Base-by-base conservation (phyloP, 1,140 invertebrate genomes). In the Euglossa dilemma region DNA sequence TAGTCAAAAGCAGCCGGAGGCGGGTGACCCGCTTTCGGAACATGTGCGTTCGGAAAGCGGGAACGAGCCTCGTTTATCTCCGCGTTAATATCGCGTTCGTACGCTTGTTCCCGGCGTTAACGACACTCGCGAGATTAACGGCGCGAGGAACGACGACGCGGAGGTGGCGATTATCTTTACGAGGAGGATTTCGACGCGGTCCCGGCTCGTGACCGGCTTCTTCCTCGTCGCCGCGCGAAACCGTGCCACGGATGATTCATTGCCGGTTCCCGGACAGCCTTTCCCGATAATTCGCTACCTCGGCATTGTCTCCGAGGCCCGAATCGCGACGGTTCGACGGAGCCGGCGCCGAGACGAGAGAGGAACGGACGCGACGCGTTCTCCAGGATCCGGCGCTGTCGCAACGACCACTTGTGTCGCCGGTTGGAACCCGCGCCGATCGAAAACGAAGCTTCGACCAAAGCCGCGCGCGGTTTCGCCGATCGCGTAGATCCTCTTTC, bases 91-190 rank as follows among this genome's bases (percentile, higher is more conserved):
- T 45, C 83, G 43, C 11, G 63, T 72, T 70, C 50, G 9, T 54
- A 20, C 18, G 47, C 6, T 70, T 76, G 20, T 25, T 64, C 56
- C 50, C 50, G 20, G 50, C 59, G 59, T 83, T 78, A 77, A 75
- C 72, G 18, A 67, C 57, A 56, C 23, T 43, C 56, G 67, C 11
- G 45, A 80, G 81, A 87, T 87, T 80, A 87, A 74, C 80, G 16
- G 28, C 69, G 73, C 43, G 74, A 64, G 76, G 63, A 74, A 61
- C 57, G 67, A 16, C 57, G 36, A 45, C 72, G 71, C 54, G 43
- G 61, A 86, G 84, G 69, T 54, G 80, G 54, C 52, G 74, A 87
- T 86, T 87, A 87, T 87, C 71, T 71, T 79, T 76, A 70, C 18
- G 84, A 77, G 61, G 54, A 82, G 64, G 69, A 79, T 71, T 75